A percentile compares a stretch with the other conserved stretches of the same genome.
phyloP scores from a whole-genome alignment of 2,113 vertebrate genomes.

The Callopanchax toddi region DNA sequence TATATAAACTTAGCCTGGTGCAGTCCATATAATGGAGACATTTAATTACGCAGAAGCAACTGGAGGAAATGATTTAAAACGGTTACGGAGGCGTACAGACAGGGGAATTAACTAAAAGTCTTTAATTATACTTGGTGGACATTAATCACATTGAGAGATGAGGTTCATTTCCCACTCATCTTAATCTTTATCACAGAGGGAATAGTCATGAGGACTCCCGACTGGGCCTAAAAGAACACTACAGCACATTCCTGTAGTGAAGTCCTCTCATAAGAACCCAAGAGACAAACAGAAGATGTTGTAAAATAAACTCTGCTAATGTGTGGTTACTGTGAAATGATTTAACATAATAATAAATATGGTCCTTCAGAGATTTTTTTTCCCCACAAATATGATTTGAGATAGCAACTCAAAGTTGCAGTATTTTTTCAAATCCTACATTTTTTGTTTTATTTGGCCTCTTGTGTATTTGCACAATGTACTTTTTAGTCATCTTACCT shows the following conservation, averaged over 20 bases:
- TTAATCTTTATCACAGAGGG: conserved; percentile 76
- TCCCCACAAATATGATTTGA: no score
- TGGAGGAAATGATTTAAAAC: conserved; percentile 77
- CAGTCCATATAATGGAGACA: conserved; percentile 58
- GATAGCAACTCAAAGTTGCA: no score
- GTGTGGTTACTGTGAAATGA: background rate
- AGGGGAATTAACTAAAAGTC: conserved; percentile 81
- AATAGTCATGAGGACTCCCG: conserved; percentile 41
- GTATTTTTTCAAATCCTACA: background rate
- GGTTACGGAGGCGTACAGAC: conserved; percentile 69
- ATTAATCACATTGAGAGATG: conserved; percentile 80
- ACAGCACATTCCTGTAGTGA: background rate
- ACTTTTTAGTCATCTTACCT: no score
- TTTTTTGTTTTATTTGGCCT: background rate
- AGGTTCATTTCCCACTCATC: conserved; percentile 78
- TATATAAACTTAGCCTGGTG: conserved; percentile 16
- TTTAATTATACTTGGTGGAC: conserved; percentile 81
- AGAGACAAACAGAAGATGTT: conserved; percentile 9
- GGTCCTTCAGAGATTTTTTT: background rate
- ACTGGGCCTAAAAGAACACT: conserved; percentile 24
- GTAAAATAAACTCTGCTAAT: background rate
- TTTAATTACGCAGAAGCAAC: conserved; percentile 69
- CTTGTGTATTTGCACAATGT: no score
- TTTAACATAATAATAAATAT: background rate
- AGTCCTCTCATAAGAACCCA: background rate